Evolutionary conservation across 2,797 vertebrate species (phyloP).

Genomic region (Sylvia borin): DNA sequence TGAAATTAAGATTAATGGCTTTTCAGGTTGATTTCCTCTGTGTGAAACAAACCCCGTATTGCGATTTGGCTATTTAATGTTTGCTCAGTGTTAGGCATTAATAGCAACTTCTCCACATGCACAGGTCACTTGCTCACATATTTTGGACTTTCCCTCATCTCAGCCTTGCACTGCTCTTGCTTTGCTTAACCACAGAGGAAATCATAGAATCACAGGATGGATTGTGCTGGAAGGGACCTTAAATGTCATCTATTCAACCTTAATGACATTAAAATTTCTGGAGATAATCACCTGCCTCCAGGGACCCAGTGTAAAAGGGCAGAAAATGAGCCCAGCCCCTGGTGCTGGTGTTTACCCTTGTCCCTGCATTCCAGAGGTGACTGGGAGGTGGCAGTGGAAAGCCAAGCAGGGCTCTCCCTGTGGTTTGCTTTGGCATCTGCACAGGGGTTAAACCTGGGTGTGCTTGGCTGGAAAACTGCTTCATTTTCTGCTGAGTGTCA

Average conservation of each 20-base stretch:
- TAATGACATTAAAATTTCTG: neutral
- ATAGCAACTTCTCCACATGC: neutral
- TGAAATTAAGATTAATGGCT: conserved; percentile 23
- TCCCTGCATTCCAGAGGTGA: neutral
- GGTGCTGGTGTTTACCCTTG: neutral
- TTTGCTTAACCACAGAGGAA: neutral
- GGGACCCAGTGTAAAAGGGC: neutral
- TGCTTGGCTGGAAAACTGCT: neutral
- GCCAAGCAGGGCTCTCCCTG: accelerated
- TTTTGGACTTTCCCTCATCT: neutral
- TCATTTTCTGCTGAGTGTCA: neutral
- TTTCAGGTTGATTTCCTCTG: neutral
- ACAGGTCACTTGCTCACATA: neutral
- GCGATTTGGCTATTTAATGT: neutral
- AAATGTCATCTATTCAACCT: neutral
- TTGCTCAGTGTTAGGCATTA: neutral
- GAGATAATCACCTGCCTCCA: neutral
- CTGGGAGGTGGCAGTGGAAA: neutral
- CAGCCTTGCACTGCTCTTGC: neutral
- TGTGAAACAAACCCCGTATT: neutral
- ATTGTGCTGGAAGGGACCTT: neutral
- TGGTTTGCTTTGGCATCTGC: neutral
- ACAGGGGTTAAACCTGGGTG: neutral
- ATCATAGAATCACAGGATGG: neutral
- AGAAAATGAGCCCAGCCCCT: neutral